Conservation (phyloP, 53 echinoderm and acorn worm genomes). For the Stichopus horrens region DNA sequence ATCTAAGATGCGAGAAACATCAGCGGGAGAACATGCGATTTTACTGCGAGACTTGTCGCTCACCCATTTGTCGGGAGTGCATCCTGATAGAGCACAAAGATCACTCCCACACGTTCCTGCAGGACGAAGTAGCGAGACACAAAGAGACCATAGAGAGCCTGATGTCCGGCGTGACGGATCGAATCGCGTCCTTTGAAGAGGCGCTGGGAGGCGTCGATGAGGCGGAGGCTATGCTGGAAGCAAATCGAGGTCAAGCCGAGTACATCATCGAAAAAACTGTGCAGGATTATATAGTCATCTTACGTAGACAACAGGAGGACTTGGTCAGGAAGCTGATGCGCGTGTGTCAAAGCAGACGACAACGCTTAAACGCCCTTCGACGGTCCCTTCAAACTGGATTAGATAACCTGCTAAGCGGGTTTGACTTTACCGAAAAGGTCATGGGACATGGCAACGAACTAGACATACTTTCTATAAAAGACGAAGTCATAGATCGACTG, state of each 20-base stretch:
- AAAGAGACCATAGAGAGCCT: conserved; percentile 83
- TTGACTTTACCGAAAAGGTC: conserved; percentile 97
- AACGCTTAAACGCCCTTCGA: conserved; percentile 88
- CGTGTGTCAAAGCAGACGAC: conserved; percentile 80
- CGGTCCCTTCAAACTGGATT: conserved; percentile 88
- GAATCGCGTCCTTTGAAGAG: conserved; percentile 91
- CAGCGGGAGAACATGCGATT: conserved; percentile 78
- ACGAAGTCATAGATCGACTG: conserved; percentile 93
- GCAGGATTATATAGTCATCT: conserved; percentile 72
- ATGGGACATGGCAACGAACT: conserved; percentile 94
- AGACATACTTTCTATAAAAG: conserved; percentile 97
- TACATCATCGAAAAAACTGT: conserved; percentile 95
- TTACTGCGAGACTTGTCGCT: conserved; percentile 89
- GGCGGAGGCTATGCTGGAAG: conserved; percentile 91
- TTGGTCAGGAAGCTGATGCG: conserved; percentile 70
- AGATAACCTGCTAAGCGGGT: conserved; percentile 93
- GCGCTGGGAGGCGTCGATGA: conserved; percentile 87
- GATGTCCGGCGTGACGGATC: conserved; percentile 84
- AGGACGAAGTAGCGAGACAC: conserved; percentile 95
- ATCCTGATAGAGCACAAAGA: conserved; percentile 96
- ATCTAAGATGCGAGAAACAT: conserved; percentile 79
- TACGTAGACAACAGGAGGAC: conserved; percentile 84
- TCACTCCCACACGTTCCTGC: conserved; percentile 91
- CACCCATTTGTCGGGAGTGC: conserved; percentile 94
- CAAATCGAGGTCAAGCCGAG: conserved; percentile 94